A percentile compares a stretch with the other conserved stretches of the same genome.
phyloP scores from a whole-genome alignment of 2,888 invertebrate species.

The Arge pagana region DNA sequence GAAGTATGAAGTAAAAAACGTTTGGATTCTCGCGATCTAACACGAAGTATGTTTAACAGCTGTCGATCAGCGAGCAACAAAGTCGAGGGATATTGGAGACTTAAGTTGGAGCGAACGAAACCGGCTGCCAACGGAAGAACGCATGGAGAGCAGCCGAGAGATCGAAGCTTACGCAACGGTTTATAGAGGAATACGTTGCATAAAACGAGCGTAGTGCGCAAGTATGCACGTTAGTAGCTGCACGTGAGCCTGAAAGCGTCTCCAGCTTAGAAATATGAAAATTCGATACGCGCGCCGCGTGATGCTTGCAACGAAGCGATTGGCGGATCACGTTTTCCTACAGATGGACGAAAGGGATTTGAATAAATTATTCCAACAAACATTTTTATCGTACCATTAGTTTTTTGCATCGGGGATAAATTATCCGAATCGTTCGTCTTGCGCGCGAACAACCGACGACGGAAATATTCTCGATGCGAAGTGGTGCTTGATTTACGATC shows the following conservation, averaged over 20 bases:
- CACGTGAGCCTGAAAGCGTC: too few relatives aligned
- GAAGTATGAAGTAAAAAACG: too few relatives aligned
- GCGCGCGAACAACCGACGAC: too few relatives aligned
- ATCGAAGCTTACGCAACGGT: background rate
- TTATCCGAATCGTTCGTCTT: too few relatives aligned
- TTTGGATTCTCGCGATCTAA: too few relatives aligned
- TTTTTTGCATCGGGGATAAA: too few relatives aligned
- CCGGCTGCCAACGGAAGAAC: background rate
- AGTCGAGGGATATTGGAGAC: too few relatives aligned
- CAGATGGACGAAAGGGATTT: background rate
- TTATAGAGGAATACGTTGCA: background rate
- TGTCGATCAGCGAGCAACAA: too few relatives aligned
- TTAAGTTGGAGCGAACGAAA: slow-evolving; percentile 7
- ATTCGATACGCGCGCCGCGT: slow-evolving; percentile 3
- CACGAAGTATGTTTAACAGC: too few relatives aligned
- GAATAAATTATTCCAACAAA: background rate
- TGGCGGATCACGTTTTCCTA: background rate
- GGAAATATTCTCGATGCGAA: too few relatives aligned
- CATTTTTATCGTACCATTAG: too few relatives aligned
- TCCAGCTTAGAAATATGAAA: background rate
- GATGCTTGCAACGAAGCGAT: background rate
- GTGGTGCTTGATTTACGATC: too few relatives aligned
- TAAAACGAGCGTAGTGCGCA: background rate
- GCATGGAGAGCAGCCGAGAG: background rate
- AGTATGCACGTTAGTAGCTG: background rate